A percentile compares a stretch with the other conserved stretches of the same genome.
Conservation (phyloP, 2,113 vertebrate species). For the Microtus oregoni region DNA sequence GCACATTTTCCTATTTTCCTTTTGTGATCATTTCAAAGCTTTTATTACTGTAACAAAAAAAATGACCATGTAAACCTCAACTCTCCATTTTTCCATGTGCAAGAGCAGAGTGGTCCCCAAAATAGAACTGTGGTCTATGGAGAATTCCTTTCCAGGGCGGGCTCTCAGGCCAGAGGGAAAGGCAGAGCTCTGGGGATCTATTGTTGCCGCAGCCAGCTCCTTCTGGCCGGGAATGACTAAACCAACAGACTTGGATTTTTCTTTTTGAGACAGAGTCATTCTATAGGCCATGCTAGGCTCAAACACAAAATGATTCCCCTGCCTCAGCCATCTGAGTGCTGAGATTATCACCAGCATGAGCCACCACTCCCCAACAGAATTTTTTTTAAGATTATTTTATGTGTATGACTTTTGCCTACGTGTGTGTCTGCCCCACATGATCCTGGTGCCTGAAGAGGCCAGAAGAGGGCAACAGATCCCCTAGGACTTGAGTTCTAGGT, state of each 20-base stretch:
- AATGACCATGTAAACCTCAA: constrained; percentile 80
- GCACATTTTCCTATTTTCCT: constrained; percentile 87
- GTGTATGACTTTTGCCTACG: not conserved
- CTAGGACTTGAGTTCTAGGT: not conserved
- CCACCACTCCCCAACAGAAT: not conserved
- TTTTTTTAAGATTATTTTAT: not conserved
- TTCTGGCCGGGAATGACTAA: constrained; percentile 56
- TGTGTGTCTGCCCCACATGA: not conserved
- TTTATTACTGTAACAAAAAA: constrained; percentile 85
- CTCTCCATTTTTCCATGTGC: constrained; percentile 82
- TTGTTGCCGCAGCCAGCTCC: constrained; percentile 50
- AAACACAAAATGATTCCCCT: not conserved
- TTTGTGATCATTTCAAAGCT: constrained; percentile 88
- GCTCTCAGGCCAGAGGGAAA: constrained; percentile 65
- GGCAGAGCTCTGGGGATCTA: constrained; percentile 61
- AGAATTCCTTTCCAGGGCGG: constrained; percentile 76
- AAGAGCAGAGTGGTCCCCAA: constrained; percentile 79
- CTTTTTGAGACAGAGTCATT: not conserved
- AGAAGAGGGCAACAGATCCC: not conserved
- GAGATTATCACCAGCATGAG: not conserved
- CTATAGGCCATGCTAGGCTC: not conserved
- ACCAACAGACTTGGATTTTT: constrained; percentile 42
- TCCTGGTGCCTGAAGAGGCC: not conserved
- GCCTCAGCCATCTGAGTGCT: not conserved
- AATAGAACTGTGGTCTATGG: constrained; percentile 79